phyloP scores from a whole-genome alignment of 2,888 invertebrate species.

The Cylloceria caligata region DNA sequence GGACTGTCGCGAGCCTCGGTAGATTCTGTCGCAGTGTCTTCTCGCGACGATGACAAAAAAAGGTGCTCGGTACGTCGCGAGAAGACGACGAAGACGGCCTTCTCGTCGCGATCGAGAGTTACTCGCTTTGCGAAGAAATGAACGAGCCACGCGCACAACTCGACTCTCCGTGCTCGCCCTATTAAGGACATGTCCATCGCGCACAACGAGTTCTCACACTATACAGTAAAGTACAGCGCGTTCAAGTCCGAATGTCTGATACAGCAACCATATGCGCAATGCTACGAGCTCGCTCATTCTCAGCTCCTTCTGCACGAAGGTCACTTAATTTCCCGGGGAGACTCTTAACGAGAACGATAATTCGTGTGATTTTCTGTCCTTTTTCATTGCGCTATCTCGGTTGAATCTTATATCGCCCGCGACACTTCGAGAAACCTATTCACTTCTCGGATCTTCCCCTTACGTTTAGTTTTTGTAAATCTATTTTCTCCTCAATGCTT shows the following conservation, averaged over 20 bases:
- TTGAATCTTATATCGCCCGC: not conserved
- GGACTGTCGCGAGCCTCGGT: constrained; percentile 8
- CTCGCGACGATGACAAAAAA: constrained; percentile 8
- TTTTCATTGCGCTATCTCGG: not conserved
- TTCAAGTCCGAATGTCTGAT: constrained; percentile 18
- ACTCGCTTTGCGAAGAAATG: constrained; percentile 53
- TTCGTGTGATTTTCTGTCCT: constrained; percentile 21
- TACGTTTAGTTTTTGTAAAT: not conserved
- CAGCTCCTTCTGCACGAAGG: constrained; percentile 7
- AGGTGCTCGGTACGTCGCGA: constrained; percentile 41
- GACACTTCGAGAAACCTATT: constrained; percentile 13
- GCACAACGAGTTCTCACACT: constrained; percentile 62
- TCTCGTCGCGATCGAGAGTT: constrained; percentile 49
- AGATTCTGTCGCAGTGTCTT: constrained; percentile 48
- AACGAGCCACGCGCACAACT: constrained; percentile 61
- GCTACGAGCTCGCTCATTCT: constrained; percentile 14
- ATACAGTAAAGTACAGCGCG: constrained; percentile 42
- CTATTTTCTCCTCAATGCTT: not conserved
- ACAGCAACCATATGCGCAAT: constrained; percentile 8
- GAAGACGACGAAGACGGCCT: constrained; percentile 46
- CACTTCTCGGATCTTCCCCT: no score
- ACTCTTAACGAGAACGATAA: constrained; percentile 44
- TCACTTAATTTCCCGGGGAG: constrained; percentile 39
- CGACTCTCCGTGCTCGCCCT: constrained; percentile 49
- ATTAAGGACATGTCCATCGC: constrained; percentile 63